phyloP scores from a whole-genome alignment of 2,113 vertebrate genomes.

The Odocoileus virginianus region DNA sequence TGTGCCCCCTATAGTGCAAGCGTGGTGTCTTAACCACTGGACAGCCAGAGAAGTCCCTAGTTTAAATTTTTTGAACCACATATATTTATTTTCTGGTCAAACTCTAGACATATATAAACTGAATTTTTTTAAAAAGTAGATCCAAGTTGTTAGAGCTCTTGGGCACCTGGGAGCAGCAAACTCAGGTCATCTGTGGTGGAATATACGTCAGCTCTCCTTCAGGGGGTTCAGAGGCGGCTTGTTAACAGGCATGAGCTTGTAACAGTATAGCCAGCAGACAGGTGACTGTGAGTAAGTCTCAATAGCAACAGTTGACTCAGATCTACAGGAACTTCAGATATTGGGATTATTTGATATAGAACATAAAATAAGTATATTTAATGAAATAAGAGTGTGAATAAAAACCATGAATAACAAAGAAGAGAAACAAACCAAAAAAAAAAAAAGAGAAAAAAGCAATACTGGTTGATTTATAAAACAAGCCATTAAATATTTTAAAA shows the following conservation, averaged over 20 bases:
- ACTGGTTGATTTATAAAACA: neutral
- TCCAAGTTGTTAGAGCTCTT: neutral
- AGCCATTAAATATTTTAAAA: neutral
- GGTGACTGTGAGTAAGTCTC: neutral
- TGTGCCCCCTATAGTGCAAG: neutral
- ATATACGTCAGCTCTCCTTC: neutral
- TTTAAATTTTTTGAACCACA: neutral
- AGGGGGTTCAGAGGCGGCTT: neutral
- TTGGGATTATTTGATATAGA: neutral
- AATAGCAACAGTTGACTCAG: neutral
- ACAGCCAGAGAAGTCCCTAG: neutral
- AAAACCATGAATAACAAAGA: neutral
- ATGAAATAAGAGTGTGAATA: neutral
- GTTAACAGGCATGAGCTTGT: neutral
- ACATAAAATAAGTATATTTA: slow-evolving; percentile 1
- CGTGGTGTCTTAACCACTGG: neutral
- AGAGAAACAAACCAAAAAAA: neutral
- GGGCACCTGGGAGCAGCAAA: neutral
- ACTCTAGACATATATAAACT: neutral
- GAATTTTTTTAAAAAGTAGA: neutral
- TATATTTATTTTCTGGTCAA: neutral
- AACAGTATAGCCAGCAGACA: neutral
- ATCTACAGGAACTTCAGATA: neutral
- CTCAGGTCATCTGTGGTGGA: neutral
- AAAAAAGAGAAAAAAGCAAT: neutral